Base-by-base conservation (phyloP, 2,113 vertebrate species). In the Myotis lucifugus region DNA sequence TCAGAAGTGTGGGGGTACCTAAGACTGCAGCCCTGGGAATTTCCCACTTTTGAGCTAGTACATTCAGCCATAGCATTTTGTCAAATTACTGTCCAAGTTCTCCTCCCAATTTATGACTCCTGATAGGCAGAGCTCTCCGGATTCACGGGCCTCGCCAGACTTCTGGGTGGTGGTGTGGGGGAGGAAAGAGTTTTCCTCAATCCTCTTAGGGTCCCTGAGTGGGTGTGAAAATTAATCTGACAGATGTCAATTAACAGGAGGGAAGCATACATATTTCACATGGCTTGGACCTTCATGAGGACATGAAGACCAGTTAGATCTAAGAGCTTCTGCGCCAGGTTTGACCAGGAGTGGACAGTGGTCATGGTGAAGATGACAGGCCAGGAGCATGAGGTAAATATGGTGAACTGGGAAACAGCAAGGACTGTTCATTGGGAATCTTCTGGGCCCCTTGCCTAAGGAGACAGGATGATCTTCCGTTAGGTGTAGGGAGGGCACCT, bases 321-420 rank as follows among this genome's bases (percentile, higher is more conserved):
- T 10, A 25, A 4, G n/a, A 10, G 23, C 8, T 37, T 2, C 5
- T 12, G 11, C 0, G 42, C 25, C 6, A 13, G 59, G n/a, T 40
- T 27, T 34, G 13, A 61, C 0, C 10, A 32, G 21, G 61, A 29
- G 8, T 14, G 25, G 74, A 50, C n/a, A 2, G 87, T 74, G 25
- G 72, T 7, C 4, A 1, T 13, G 59, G 59, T 52, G 74, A 40
- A 4, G 3, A 5, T 0, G 34, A 8, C 34, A 17, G 61, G 19
- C 8, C 48, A 7, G 25, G 74, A 21, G 74, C 2, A 8, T 5
- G 74, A 23, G 48, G 59, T 12, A 3, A 17, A 1, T 8, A 3
- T 14, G 4, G 88, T 19, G 17, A 37, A 9, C 13, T 13, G 11
- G 15, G 74, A 19, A 25, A 23, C 15, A 14, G 56, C 9, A 5